These are phyloP conservation scores for Thaleichthys pacificus DNA, from an alignment of 2,797 vertebrate species.

Conservation along the genomic window DNA sequence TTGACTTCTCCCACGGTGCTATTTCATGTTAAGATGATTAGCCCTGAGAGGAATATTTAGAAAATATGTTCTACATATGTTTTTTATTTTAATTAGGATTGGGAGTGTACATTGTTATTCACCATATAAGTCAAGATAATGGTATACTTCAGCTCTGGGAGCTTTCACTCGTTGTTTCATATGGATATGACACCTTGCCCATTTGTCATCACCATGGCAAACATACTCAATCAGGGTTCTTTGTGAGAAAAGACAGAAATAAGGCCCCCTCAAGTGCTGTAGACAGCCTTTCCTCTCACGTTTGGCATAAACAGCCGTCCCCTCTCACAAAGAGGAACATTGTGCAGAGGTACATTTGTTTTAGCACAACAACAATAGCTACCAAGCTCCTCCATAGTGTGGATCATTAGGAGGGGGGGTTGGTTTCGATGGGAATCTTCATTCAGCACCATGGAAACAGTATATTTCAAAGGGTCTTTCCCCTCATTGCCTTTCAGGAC, in stretches of 20 bases:
- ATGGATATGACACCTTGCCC: neutral
- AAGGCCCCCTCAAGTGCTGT: neutral
- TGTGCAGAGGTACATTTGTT: neutral
- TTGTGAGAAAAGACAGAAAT: neutral
- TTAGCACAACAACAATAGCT: neutral
- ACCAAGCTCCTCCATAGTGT: neutral
- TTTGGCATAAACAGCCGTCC: no score
- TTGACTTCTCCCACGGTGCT: neutral
- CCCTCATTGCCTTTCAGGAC: neutral
- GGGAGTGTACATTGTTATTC: no score
- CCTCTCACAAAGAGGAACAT: neutral
- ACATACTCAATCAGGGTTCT: constrained; percentile 13
- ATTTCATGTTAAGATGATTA: neutral
- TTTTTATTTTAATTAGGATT: no score
- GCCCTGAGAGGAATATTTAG: no score
- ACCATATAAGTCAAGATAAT: no score
- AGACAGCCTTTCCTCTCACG: neutral
- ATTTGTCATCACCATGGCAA: neutral
- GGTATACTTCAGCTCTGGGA: no score
- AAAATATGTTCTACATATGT: no score
- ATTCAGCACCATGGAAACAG: neutral
- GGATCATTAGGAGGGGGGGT: neutral
- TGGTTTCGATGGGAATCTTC: neutral
- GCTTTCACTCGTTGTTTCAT: neutral
- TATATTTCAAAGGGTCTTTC: neutral